These are phyloP conservation scores for Tarsius wallacei DNA, from an alignment of 2,797 vertebrate species.

Conservation along the genomic window DNA sequence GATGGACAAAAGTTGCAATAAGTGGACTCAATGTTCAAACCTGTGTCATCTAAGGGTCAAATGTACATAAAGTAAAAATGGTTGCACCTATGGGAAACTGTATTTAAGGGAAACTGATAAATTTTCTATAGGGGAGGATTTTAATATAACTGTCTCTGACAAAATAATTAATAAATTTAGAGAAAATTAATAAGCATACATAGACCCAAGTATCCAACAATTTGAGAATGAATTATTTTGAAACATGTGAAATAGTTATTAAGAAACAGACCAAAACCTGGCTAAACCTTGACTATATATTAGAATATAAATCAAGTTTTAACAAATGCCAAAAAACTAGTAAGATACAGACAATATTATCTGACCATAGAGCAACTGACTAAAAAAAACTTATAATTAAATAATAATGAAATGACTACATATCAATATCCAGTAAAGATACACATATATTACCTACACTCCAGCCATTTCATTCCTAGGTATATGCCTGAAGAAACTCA, in stretches of 20 bases:
- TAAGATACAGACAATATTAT: neutral
- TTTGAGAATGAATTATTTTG: slow-evolving; percentile 47
- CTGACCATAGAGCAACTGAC: neutral
- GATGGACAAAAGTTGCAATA: neutral
- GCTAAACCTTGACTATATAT: neutral
- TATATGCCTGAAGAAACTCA: neutral
- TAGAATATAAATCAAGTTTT: neutral
- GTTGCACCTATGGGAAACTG: neutral
- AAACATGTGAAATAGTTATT: neutral
- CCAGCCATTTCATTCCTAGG: neutral
- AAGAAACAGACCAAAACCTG: slow-evolving; percentile 22
- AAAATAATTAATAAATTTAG: slow-evolving; percentile 15
- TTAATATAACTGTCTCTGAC: neutral
- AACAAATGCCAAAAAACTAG: neutral
- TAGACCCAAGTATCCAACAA: neutral
- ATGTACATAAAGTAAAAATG: neutral
- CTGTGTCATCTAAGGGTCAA: neutral
- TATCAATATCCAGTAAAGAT: neutral
- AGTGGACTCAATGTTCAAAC: neutral
- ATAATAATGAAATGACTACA: neutral
- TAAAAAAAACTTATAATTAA: slow-evolving; percentile 11
- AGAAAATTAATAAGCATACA: slow-evolving; percentile 4
- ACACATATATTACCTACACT: neutral
- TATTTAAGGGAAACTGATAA: neutral
- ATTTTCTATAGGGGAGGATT: neutral